Evolutionary conservation across 2,113 vertebrate species (phyloP).

Genomic region (Zosterops lateralis): DNA sequence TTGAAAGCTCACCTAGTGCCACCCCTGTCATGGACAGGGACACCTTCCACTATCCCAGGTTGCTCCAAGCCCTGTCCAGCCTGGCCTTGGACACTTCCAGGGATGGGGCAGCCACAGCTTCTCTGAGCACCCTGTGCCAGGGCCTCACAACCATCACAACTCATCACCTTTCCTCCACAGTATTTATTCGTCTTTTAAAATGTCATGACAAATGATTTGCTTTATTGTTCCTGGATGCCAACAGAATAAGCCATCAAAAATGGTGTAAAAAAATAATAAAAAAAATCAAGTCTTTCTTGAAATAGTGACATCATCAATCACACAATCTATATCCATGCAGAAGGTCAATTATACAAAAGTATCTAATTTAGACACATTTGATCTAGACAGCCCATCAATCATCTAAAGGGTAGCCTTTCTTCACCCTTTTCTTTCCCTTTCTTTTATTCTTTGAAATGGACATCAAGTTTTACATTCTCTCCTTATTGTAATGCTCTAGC

Average conservation of each 20-base stretch:
- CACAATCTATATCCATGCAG: conserved; percentile 81
- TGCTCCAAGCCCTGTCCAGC: neutral
- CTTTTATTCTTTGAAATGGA: conserved; percentile 47
- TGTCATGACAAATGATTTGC: conserved; percentile 53
- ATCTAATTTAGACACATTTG: conserved; percentile 77
- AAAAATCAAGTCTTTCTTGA: conserved; percentile 73
- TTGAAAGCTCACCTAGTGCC: neutral
- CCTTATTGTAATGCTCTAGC: conserved; percentile 33
- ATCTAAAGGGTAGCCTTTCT: conserved; percentile 77
- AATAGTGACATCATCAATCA: conserved; percentile 76
- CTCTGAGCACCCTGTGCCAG: neutral
- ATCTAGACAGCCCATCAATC: conserved; percentile 77
- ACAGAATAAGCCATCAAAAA: conserved; percentile 64
- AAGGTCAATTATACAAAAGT: conserved; percentile 85
- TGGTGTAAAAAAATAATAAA: conserved; percentile 75
- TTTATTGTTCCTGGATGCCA: conserved; percentile 73
- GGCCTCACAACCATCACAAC: neutral
- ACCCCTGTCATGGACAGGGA: neutral
- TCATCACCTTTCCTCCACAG: neutral
- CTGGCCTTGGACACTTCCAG: neutral
- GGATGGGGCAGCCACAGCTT: neutral
- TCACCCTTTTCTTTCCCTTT: conserved; percentile 42
- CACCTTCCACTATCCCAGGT: accelerated
- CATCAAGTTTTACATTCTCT: conserved; percentile 56
- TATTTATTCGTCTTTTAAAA: conserved; percentile 64